Conservation (phyloP, 2,888 invertebrate genomes). For the Cotesia congregata region DNA sequence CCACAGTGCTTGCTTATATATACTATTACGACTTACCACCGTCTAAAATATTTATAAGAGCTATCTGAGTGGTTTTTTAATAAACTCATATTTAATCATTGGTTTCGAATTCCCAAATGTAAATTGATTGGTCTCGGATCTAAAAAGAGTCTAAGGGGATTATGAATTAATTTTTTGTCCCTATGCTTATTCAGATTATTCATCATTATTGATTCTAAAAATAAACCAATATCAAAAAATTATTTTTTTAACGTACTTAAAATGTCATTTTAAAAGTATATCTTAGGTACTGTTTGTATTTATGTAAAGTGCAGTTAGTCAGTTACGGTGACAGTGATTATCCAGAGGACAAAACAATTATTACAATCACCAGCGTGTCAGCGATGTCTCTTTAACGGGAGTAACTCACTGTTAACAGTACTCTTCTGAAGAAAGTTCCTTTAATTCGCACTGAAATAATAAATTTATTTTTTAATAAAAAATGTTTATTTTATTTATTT, state of each 20-base stretch:
- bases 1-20: constrained; percentile 28
- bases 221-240: too few species aligned
- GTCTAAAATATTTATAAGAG: constrained; percentile 63
- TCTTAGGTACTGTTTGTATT: neutral
- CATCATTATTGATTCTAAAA: too few species aligned
- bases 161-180: constrained; percentile 46
- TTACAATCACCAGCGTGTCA: neutral
- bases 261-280: neutral
- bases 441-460: neutral
- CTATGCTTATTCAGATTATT: constrained; percentile 41
- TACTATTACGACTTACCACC: constrained; percentile 47
- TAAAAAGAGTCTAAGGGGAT: constrained; percentile 39
- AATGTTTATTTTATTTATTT: constrained; percentile 17
- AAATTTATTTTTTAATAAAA: neutral
- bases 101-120: constrained; percentile 57
- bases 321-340: constrained; percentile 14
- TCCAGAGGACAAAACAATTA: constrained; percentile 1
- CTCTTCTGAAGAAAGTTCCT: neutral
- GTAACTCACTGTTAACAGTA: neutral
- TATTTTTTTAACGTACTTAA: neutral
- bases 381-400: constrained; percentile 5
- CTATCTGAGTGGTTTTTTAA: constrained; percentile 64
- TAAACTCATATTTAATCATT: constrained; percentile 65
- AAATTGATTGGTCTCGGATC: constrained; percentile 6
- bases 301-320: too few species aligned